Conservation (phyloP, 2,797 vertebrate species). For the Harpagifer antarcticus region DNA sequence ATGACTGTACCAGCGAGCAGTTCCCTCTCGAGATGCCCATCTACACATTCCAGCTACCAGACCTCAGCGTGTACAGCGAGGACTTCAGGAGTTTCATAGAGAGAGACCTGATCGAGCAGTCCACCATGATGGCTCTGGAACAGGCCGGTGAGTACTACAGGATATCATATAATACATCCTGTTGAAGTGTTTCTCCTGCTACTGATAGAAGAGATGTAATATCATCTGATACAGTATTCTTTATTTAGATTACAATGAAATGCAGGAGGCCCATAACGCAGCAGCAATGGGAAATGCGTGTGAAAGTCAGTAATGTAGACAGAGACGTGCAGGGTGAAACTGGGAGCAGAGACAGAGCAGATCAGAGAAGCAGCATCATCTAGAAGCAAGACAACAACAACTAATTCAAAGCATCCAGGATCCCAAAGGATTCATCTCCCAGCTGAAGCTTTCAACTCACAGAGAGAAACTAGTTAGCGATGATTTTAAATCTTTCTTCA, state of each 20-base stretch:
- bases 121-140: conserved; percentile 98
- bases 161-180: not conserved
- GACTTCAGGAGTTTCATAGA: conserved; percentile 98
- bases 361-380: conserved; percentile 58
- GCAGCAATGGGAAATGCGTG: conserved; percentile 19
- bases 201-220: conserved; percentile 33
- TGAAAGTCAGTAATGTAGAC: conserved; percentile 37
- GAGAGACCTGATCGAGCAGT: conserved; percentile 97
- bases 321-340: conserved; percentile 32
- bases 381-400: conserved; percentile 61
- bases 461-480: conserved; percentile 56
- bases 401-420: conserved; percentile 61
- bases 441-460: conserved; percentile 57
- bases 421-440: conserved; percentile 62
- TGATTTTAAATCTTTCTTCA: conserved; percentile 48
- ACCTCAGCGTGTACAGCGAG: conserved; percentile 98
- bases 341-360: conserved; percentile 38
- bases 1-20: conserved; percentile 94
- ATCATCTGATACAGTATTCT: not conserved
- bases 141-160: conserved; percentile 89
- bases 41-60: conserved; percentile 99
- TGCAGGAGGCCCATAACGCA: conserved; percentile 23
- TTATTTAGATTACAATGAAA: conserved; percentile 22
- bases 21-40: conserved; percentile 98
- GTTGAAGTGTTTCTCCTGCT: not conserved